These are phyloP conservation scores for Symphodus melops DNA, from an alignment of 2,113 vertebrate species.

Conservation along the genomic window DNA sequence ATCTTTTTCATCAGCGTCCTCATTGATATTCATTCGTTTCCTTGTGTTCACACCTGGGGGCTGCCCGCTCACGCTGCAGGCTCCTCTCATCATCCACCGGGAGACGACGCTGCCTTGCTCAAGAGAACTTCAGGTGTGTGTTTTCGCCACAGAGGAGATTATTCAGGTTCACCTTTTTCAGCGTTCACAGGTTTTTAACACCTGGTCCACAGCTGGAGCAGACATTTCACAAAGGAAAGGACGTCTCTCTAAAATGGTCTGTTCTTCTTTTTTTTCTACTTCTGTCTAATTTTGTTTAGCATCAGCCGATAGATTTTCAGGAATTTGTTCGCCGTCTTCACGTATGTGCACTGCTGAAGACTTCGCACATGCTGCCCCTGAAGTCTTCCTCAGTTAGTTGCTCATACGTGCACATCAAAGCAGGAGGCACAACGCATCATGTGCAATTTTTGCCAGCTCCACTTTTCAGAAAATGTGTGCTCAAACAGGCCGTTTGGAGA, in stretches of 20 bases:
- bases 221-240: neutral
- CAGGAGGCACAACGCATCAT: no score
- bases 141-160: neutral
- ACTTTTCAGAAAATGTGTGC: no score
- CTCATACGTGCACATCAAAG: no score
- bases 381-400: no score
- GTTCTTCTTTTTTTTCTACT: no score
- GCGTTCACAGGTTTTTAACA: neutral
- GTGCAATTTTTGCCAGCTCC: no score
- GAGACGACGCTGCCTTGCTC: slow-evolving; percentile 24
- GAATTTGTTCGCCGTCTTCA: no score
- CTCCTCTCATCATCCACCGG: neutral
- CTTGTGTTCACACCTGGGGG: slow-evolving; percentile 59
- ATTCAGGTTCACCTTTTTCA: neutral
- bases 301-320: no score
- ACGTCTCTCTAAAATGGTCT: neutral
- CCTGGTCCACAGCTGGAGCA: slow-evolving; percentile 4
- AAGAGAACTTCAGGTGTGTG: slow-evolving; percentile 21
- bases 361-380: no score
- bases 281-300: neutral
- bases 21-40: slow-evolving; percentile 70
- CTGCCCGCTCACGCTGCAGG: slow-evolving; percentile 14
- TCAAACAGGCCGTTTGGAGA: no score
- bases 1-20: slow-evolving; percentile 46
- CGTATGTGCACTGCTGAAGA: no score